Evolutionary conservation across 2,888 invertebrate species (phyloP).

Genomic region (Coenonympha arcania): DNA sequence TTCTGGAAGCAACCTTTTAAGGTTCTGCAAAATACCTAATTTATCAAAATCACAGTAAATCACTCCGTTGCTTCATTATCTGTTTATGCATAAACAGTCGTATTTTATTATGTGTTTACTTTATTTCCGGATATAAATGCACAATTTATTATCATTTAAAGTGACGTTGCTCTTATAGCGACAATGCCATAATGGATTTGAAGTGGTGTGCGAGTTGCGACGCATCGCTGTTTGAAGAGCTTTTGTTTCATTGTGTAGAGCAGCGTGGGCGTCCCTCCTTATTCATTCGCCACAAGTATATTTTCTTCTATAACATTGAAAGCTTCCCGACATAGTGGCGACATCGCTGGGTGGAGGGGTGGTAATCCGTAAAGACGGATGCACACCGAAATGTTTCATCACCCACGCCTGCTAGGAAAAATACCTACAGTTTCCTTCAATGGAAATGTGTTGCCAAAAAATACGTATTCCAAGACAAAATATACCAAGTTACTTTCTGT

Average conservation of each 20-base stretch:
- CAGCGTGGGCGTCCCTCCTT: conserved; percentile 63
- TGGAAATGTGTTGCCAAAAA: too few relatives aligned
- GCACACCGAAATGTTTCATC: too few relatives aligned
- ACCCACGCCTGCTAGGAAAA: too few relatives aligned
- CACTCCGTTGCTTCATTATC: conserved; percentile 28
- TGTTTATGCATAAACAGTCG: conserved; percentile 29
- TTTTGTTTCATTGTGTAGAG: conserved; percentile 53
- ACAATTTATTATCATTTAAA: conserved; percentile 31
- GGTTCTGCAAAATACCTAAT: conserved; percentile 11
- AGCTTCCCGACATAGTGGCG: conserved; percentile 46
- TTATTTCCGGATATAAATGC: conserved; percentile 31
- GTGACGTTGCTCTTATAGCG: conserved; percentile 27
- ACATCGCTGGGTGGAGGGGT: conserved; percentile 31
- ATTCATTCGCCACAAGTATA: conserved; percentile 57
- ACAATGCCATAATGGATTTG: conserved; percentile 30
- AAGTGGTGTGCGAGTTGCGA: conserved; percentile 25
- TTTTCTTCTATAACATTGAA: conserved; percentile 50
- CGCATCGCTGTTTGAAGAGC: conserved; percentile 43
- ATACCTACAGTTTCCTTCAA: too few relatives aligned
- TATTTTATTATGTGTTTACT: conserved; percentile 30
- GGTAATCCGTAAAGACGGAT: conserved; percentile 20
- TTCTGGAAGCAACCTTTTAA: neutral
- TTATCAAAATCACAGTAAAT: conserved; percentile 31
- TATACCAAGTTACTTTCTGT: too few relatives aligned
- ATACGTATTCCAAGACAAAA: too few relatives aligned